Conservation (phyloP, 2,888 invertebrate species). For the Uloborus plumipes region DNA sequence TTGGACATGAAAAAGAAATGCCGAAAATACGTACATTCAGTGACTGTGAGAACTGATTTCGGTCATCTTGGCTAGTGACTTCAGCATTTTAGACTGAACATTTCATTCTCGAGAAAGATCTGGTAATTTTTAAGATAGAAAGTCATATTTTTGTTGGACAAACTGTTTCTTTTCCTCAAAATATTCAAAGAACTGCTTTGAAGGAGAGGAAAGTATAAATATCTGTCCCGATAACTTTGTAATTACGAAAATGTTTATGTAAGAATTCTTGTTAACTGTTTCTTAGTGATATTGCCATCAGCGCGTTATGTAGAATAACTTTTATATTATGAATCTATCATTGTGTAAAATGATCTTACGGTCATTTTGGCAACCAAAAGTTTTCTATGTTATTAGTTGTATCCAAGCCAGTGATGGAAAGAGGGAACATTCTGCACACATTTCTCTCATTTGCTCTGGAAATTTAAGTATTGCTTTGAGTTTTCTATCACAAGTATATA, state of each 20-base stretch:
- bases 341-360: constrained; percentile 44
- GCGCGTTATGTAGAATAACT: constrained; percentile 36
- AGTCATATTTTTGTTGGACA: constrained; percentile 42
- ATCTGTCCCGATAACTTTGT: constrained; percentile 33
- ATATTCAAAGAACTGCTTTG: constrained; percentile 2
- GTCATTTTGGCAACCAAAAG: constrained; percentile 47
- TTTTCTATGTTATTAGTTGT: constrained; percentile 50
- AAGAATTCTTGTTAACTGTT: constrained; percentile 51
- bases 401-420: too few species aligned
- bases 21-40: background rate
- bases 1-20: constrained; percentile 7
- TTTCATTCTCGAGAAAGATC: constrained; percentile 17
- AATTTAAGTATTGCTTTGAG: too few species aligned
- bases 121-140: constrained; percentile 4
- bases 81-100: too few species aligned
- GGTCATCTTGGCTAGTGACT: too few species aligned
- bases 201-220: constrained; percentile 21
- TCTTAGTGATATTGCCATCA: constrained; percentile 61
- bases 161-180: constrained; percentile 35
- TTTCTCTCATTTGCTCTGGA: too few species aligned
- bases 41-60: background rate
- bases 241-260: constrained; percentile 24
- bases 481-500: too few species aligned
- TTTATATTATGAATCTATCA: constrained; percentile 39
- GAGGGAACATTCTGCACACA: too few species aligned